Percentiles rank a stretch among this genome's conserved stretches.
phyloP scores from a whole-genome alignment of 2,797 vertebrate genomes.

The Gobionotothen gibberifrons region DNA sequence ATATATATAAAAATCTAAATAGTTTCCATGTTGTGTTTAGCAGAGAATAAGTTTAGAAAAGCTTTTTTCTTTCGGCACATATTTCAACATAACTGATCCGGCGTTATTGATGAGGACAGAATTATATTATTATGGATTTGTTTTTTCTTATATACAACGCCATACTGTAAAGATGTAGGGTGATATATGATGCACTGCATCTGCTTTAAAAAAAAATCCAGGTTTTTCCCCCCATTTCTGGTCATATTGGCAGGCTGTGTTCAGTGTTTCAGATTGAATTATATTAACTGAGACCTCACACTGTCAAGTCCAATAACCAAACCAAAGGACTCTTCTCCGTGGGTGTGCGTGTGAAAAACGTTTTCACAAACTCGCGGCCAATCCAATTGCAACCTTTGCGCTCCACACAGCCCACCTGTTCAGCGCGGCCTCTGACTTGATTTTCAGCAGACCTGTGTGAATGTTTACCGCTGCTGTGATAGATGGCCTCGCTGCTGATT shows the following conservation, averaged over 20 bases:
- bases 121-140: not conserved
- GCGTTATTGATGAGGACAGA: not conserved
- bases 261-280: conserved; percentile 20
- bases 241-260: conserved; percentile 10
- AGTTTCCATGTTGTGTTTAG: too few relatives aligned
- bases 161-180: too few relatives aligned
- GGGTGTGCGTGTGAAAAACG: not conserved
- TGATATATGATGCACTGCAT: not conserved
- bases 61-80: not conserved
- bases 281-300: conserved; percentile 52
- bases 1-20: too few relatives aligned
- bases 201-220: not conserved
- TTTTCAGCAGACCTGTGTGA: conserved; percentile 50
- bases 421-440: conserved; percentile 41
- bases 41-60: too few relatives aligned
- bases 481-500: conserved; percentile 62
- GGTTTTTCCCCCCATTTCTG: conserved; percentile 1
- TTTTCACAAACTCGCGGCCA: conserved; percentile 45
- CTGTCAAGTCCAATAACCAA: conserved; percentile 43
- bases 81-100: too few relatives aligned
- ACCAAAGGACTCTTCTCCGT: conserved; percentile 10
- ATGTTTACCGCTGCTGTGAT: conserved; percentile 55
- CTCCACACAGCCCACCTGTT: conserved; percentile 34
- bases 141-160: not conserved
- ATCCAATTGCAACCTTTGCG: conserved; percentile 36